phyloP scores from a whole-genome alignment of 2,797 vertebrate species.

The Falco berigora region DNA sequence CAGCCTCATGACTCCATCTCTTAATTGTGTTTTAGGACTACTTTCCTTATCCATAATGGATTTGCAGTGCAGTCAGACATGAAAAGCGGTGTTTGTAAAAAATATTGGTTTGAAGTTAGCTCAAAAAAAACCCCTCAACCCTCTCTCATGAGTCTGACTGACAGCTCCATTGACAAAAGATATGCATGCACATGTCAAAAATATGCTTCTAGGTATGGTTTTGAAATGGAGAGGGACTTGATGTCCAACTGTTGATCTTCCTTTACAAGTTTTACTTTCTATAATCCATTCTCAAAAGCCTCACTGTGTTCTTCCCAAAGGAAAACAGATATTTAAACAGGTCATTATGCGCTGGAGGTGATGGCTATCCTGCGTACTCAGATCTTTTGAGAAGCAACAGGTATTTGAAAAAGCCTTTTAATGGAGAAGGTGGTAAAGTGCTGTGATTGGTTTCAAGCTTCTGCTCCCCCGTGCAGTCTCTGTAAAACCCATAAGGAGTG shows the following conservation, averaged over 20 bases:
- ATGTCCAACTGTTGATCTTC: neutral
- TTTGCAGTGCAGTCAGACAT: neutral
- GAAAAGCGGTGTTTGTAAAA: neutral
- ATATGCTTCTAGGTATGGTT: neutral
- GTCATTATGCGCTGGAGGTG: neutral
- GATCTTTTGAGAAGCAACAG: neutral
- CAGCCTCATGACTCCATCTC: neutral
- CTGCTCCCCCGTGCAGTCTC: neutral
- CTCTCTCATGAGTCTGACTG: neutral
- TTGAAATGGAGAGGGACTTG: neutral
- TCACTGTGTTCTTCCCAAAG: neutral
- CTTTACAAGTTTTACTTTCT: neutral
- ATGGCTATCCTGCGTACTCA: neutral
- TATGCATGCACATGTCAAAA: neutral
- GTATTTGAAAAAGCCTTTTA: neutral
- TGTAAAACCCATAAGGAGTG: neutral
- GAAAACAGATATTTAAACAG: neutral
- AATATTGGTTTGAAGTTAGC: neutral
- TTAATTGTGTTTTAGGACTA: neutral
- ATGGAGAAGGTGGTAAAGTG: neutral
- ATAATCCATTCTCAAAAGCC: neutral
- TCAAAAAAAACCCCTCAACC: neutral
- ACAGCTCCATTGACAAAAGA: neutral
- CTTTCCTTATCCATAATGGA: neutral
- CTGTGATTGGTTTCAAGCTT: neutral